Conservation (phyloP, 2,797 vertebrate species). For the Poeciliopsis paucimaculata region DNA sequence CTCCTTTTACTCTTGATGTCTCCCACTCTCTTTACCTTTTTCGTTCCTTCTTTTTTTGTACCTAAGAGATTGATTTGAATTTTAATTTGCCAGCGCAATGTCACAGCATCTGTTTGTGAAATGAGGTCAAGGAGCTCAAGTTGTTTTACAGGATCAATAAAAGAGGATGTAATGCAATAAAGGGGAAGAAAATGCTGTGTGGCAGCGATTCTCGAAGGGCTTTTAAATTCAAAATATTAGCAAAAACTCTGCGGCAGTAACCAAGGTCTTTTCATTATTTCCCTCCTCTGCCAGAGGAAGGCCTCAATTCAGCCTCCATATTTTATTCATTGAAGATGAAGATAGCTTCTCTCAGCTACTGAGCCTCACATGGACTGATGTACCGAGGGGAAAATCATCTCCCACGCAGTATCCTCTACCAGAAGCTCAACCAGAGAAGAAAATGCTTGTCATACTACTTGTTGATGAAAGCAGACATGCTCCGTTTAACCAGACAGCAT, state of each 20-base stretch:
- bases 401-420: slow-evolving; percentile 4
- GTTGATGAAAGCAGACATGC: slow-evolving; percentile 52
- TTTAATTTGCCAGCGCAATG: slow-evolving; percentile 63
- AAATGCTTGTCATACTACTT: slow-evolving; percentile 7
- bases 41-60: slow-evolving; percentile 10
- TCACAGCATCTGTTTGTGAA: slow-evolving; percentile 58
- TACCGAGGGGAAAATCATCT: slow-evolving; percentile 5
- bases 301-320: slow-evolving; percentile 7
- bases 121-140: slow-evolving; percentile 57
- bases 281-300: slow-evolving; percentile 12
- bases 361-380: slow-evolving; percentile 11
- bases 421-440: slow-evolving; percentile 29
- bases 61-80: slow-evolving; percentile 57
- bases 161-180: slow-evolving; percentile 49
- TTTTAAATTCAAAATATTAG: slow-evolving; percentile 33
- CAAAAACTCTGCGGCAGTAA: slow-evolving; percentile 21
- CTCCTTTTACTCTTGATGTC: slow-evolving; percentile 63
- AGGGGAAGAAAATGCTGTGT: slow-evolving; percentile 23
- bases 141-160: slow-evolving; percentile 64
- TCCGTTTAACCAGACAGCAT: slow-evolving; percentile 42
- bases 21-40: slow-evolving; percentile 22
- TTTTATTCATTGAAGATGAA: slow-evolving; percentile 35
- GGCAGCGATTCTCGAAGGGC: slow-evolving; percentile 4
- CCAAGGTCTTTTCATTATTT: slow-evolving; percentile 35
- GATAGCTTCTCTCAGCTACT: slow-evolving; percentile 14